These are phyloP conservation scores for Malurus cyaneus DNA, from an alignment of 2,113 vertebrate species.

Conservation along the genomic window DNA sequence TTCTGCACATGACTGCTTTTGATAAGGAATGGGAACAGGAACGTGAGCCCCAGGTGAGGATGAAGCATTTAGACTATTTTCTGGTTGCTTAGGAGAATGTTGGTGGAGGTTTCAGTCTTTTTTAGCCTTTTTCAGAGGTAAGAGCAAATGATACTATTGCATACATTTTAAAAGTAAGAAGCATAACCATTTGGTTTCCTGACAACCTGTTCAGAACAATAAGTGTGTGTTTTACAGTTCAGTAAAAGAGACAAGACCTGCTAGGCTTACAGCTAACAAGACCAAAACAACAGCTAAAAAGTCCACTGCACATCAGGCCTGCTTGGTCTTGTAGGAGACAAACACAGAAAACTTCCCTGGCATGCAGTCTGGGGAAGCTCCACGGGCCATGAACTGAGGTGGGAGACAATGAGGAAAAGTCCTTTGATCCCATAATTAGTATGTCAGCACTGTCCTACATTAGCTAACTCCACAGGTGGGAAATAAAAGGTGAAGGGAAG, in stretches of 20 bases:
- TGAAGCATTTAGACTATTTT: not conserved
- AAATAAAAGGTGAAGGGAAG: not conserved
- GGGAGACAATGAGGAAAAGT: not conserved
- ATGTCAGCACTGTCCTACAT: not conserved
- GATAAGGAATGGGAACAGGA: not conserved
- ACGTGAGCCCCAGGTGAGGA: not conserved
- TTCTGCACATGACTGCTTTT: slow-evolving; percentile 17
- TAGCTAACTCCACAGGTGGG: not conserved
- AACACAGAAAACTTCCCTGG: not conserved
- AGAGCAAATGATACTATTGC: not conserved
- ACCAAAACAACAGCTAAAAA: not conserved
- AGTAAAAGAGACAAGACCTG: not conserved
- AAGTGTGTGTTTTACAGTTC: not conserved
- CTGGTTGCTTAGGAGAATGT: not conserved
- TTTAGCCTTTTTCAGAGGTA: not conserved
- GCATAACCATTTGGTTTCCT: not conserved
- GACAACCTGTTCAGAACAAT: slow-evolving; percentile 8
- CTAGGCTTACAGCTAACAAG: not conserved
- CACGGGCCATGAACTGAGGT: not conserved
- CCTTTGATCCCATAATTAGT: not conserved
- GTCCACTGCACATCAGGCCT: not conserved
- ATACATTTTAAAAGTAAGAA: not conserved
- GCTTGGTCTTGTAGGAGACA: not conserved
- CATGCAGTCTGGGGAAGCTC: not conserved
- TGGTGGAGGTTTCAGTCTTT: not conserved